Evolutionary conservation across 2,888 invertebrate genomes (phyloP), one percentile per base, ranked within the genome.

Genomic region (Plebejus argus): DNA sequence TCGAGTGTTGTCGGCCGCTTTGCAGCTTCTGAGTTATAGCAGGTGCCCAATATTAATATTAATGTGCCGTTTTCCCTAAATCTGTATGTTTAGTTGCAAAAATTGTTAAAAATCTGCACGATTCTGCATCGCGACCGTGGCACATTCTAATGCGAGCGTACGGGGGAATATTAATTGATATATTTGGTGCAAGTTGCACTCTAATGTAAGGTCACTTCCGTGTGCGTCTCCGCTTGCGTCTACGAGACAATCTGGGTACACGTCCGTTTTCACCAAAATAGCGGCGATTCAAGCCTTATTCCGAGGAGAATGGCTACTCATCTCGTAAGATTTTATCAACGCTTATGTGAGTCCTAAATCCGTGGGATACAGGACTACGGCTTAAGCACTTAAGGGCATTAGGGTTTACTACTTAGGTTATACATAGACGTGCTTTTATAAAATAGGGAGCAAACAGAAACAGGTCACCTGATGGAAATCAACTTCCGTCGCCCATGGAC

Each of bases 81-180:
- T 28, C 15, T 74, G 7, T 53, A 15, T 28, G 28, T 74, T 74
- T 74, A 49, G 74, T 49, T 12, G 74, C 18, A 28, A 49, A 53
- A 53, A 74, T 74, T 74, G 74, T 74, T 74, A 74, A 74, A 74
- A 49, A 74, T 49, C 45, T 74, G 49, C 74, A 74, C 74, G 74
- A 74, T 53, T 53, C 23, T 74, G 74, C 74, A 74, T 83, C 85
- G 75, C 70, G 76, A 79, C 76, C 77, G 79, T 77, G 77, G 78
- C 78, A 78, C 79, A 77, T 81, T 78, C 79, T 78, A 77, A 80
- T 78, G 79, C 53, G 76, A 66, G 75, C 20, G 76, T 58, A 70
- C 56, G 20, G 20, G 53, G 33, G 79, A 78, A 79, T 78, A 77
- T 70, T 76, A 78, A 80, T 79, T 77, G 33, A 70, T 71, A 45